phyloP scores from a whole-genome alignment of 2,113 vertebrate genomes.

The Sapayoa aenigma region DNA sequence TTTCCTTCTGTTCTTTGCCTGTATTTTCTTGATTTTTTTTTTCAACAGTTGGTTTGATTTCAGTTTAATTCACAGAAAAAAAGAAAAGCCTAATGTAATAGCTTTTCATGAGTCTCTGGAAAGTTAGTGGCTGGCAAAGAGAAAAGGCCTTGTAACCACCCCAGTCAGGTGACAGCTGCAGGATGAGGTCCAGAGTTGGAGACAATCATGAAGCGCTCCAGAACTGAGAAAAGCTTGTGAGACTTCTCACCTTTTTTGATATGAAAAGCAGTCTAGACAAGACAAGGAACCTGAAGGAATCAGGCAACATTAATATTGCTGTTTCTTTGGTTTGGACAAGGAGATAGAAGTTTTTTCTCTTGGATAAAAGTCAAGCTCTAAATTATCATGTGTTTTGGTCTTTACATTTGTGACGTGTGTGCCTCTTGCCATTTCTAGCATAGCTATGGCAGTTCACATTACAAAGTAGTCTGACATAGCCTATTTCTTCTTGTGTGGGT shows the following conservation, averaged over 20 bases:
- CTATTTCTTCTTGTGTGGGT: neutral
- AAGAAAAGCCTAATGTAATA: neutral
- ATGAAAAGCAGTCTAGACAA: neutral
- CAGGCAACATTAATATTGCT: neutral
- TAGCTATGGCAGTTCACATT: neutral
- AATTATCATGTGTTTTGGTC: rapidly evolving
- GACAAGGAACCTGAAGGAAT: neutral
- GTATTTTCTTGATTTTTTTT: neutral
- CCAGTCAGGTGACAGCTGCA: neutral
- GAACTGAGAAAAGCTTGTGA: neutral
- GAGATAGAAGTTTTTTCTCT: neutral
- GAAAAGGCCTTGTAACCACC: neutral
- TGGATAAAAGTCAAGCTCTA: neutral
- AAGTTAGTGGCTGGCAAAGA: neutral
- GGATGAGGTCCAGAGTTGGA: neutral
- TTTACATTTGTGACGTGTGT: neutral
- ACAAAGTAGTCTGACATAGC: neutral
- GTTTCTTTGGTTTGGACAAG: neutral
- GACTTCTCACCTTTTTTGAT: neutral
- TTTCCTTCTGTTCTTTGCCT: neutral
- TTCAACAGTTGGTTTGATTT: neutral
- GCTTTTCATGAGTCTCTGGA: neutral
- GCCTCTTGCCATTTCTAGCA: neutral
- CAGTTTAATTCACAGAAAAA: neutral
- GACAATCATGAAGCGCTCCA: neutral